These are phyloP conservation scores for Salmo trutta DNA, from an alignment of 2,797 vertebrate species.

Conservation along the genomic window DNA sequence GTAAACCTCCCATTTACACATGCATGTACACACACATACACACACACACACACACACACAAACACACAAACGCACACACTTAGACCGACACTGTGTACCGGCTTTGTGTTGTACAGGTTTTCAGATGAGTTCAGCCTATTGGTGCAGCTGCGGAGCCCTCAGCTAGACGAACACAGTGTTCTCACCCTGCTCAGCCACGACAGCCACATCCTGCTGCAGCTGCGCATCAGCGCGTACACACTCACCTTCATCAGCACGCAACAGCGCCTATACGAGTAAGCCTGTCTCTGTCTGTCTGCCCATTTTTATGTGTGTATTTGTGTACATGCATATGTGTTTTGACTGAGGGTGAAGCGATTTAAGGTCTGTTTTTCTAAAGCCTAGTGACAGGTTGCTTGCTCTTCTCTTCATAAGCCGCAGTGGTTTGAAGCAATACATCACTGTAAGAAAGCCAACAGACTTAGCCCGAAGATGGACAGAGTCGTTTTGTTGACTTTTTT, in stretches of 20 bases:
- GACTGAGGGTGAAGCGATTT: conserved; percentile 14
- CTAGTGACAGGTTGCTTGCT: background rate
- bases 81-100: background rate
- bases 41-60: background rate
- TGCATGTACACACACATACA: background rate
- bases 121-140: conserved; percentile 84
- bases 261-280: conserved; percentile 87
- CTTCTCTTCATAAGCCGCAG: background rate
- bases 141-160: conserved; percentile 76
- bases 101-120: conserved; percentile 73
- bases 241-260: conserved; percentile 81
- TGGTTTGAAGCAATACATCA: conserved; percentile 7
- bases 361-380: conserved; percentile 8
- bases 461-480: background rate
- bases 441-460: conserved; percentile 1
- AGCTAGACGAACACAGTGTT: conserved; percentile 78
- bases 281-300: conserved; percentile 68
- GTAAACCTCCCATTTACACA: conserved; percentile 53
- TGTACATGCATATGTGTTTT: background rate
- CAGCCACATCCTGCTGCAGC: conserved; percentile 80
- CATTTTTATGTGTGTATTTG: conserved; percentile 1
- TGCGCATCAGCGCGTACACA: conserved; percentile 73
- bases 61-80: background rate
- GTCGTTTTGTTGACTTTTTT: background rate
- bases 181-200: conserved; percentile 79